Evolutionary conservation across 1,140 invertebrate genomes (phyloP), one percentile per base, ranked within the genome.

Genomic region (Bombus soroeensis): DNA sequence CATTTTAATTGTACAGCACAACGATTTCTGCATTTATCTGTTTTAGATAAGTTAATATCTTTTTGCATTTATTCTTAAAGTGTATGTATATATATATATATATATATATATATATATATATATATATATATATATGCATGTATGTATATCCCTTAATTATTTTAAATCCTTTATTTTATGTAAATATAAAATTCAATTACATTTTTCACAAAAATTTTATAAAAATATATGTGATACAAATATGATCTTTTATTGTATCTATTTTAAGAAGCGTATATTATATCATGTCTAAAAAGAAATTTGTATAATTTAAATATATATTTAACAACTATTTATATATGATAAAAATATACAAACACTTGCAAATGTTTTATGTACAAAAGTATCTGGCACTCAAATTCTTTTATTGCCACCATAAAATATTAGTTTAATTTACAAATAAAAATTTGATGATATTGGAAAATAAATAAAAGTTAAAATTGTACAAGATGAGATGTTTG

Each of bases 151-250:
- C 34, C 47, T 71, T 62, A 87, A 79, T 75, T n/a, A n/a, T n/a
- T n/a, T n/a, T n/a, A n/a, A n/a, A n/a, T n/a, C n/a, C n/a, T 87
- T 87, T 81, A 87, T 81, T 87, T 85, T 81, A 66, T 81, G 85
- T 59, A 76, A 77, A 87, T 70, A 79, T 41, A 87, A 64, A 87
- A 87, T 77, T 68, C 62, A 74, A 78, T 71, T 76, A 41, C 76
- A 87, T 79, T 87, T 89, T 87, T 53, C 78, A 81, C 82, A 76
- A 53, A 87, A 73, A 86, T 83, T 87, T 86, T 88, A 90, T 89
- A n/a, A 83, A 78, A 88, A 85, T 86, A 84, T 86, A 83, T 64
- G 75, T 81, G 39, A 59, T 34, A 15, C n/a, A 32, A 53, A 66
- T 53, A 59, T 57, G n/a, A 43, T 84, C 86, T 84, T 68, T 79